Percentiles rank a stretch among this genome's conserved stretches.
phyloP scores from a whole-genome alignment of 2,113 vertebrate species.

The Xiphorhynchus elegans region DNA sequence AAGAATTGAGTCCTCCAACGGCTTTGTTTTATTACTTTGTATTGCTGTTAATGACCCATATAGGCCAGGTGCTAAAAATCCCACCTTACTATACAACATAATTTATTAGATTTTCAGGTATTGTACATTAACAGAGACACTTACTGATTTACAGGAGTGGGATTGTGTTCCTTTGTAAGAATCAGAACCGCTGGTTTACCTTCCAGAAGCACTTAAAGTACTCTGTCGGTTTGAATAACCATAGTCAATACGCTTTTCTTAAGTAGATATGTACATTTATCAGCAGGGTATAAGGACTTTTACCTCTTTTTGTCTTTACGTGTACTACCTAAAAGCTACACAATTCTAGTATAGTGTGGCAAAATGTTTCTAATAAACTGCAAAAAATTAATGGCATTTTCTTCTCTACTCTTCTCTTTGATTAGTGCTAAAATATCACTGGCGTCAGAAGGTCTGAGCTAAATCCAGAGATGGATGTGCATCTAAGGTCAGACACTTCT shows the following conservation, averaged over 20 bases:
- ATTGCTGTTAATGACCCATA: not conserved
- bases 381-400: not conserved
- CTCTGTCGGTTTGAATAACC: not conserved
- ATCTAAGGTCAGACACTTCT: not conserved
- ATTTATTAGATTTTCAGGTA: not conserved
- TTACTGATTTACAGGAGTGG: not conserved
- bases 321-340: not conserved
- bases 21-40: not conserved
- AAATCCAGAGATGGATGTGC: not conserved
- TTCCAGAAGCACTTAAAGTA: not conserved
- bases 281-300: not conserved
- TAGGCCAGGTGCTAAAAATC: not conserved
- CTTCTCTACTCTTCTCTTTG: not conserved
- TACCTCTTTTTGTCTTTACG: not conserved
- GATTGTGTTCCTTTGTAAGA: not conserved
- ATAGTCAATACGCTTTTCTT: not conserved
- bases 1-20: not conserved
- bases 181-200: not conserved
- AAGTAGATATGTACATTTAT: not conserved
- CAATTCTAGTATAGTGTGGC: not conserved
- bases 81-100: not conserved
- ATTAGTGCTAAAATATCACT: not conserved
- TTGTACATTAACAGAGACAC: not conserved
- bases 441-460: not conserved
- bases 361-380: not conserved